Evolutionary conservation across 2,888 invertebrate genomes (phyloP), one percentile per base, ranked within the genome.

Genomic region (Drosophila subsilvestris): DNA sequence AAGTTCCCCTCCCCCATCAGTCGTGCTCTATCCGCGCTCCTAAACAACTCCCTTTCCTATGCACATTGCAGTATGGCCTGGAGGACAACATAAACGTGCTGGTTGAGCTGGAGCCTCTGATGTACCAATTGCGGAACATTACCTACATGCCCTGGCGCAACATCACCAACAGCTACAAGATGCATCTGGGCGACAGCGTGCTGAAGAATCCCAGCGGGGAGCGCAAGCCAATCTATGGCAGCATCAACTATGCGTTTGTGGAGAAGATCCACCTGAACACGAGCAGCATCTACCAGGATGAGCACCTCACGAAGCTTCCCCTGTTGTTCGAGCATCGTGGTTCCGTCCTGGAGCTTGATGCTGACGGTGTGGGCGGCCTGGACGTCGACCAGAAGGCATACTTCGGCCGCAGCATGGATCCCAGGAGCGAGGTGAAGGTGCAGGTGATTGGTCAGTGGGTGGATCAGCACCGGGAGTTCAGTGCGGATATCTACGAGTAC

Each of bases 401-500:
- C 43, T 91, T 88, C 29, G 90, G 91, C 0, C 91, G 91, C 17
- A 75, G 75, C 17, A 87, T 91, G 88, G 89, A 89, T 55, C 72
- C 91, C 0, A 79, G 77, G 18, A 86, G 88, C 9, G 86, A 83
- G 25, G 87, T 89, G 7, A 83, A 85, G 50, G 83, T 91, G 0
- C 90, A 91, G 57, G 76, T 91, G 4, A 88, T 90, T 59, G 91
- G 91, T 0, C 91, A 91, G 54, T 91, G 91, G 91, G 82, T 83
- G 1, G 90, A 91, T 63, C 86, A 89, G 74, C 80, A 73, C 45
- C 79, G 90, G 3, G 73, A 86, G 60, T 90, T 91, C 37, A 79
- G 58, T 10, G 91, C 89, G 6, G 88, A 90, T 53, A 79, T 91
- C 37, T 90, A 88, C 49, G 91, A 91, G 62, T 90, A 89, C 55